Evolutionary conservation across 2,113 vertebrate species (phyloP).

Genomic region (Fregata magnificens): DNA sequence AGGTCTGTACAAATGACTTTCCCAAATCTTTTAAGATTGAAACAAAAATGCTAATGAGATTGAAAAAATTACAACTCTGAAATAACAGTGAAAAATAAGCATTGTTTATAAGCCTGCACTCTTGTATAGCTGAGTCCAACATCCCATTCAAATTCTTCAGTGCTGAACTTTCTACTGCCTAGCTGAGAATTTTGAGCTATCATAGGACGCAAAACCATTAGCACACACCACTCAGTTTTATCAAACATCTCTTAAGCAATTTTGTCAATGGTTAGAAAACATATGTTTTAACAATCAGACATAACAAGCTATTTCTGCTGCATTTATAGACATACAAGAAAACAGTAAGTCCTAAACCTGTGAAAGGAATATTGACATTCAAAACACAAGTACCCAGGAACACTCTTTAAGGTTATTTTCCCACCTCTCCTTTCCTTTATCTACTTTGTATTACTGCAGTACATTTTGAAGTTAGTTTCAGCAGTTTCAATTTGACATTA

Average conservation of each 20-base stretch:
- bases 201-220: background rate
- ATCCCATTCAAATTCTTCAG: background rate
- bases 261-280: background rate
- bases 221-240: background rate
- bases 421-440: background rate
- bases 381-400: background rate
- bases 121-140: background rate
- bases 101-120: background rate
- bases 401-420: background rate
- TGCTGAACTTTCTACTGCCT: background rate
- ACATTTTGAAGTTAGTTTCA: background rate
- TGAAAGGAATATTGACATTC: background rate
- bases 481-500: background rate
- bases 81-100: background rate
- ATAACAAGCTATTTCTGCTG: background rate
- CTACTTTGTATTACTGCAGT: background rate
- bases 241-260: background rate
- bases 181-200: background rate
- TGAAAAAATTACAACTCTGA: background rate
- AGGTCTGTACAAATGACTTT: background rate
- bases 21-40: background rate
- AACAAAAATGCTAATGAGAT: background rate
- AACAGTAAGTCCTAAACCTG: background rate
- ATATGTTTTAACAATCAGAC: background rate
- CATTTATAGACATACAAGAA: background rate